A percentile compares a stretch with the other conserved stretches of the same genome.
phyloP scores from a whole-genome alignment of 2,113 vertebrate genomes.

The Rhea pennata region DNA sequence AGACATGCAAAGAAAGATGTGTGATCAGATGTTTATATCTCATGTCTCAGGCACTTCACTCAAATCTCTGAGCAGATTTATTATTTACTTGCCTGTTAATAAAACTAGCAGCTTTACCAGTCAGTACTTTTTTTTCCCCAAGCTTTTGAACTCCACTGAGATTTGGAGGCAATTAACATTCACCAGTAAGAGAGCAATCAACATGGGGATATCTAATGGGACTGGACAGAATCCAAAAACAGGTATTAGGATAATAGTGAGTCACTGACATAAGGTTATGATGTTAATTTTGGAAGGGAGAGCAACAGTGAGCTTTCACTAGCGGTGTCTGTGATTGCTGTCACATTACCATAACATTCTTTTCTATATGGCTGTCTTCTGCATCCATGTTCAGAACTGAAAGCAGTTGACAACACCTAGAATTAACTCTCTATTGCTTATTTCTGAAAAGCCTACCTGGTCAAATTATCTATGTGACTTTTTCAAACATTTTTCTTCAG shows the following conservation, averaged over 20 bases:
- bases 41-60: constrained; percentile 48
- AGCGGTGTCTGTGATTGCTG: constrained; percentile 52
- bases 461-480: constrained; percentile 32
- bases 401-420: constrained; percentile 60
- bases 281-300: constrained; percentile 77
- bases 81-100: constrained; percentile 75
- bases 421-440: constrained; percentile 71
- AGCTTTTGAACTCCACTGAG: constrained; percentile 79
- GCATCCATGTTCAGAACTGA: constrained; percentile 40
- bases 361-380: constrained; percentile 57
- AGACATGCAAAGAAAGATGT: constrained; percentile 46
- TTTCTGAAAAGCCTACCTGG: constrained; percentile 65
- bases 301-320: constrained; percentile 64
- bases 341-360: constrained; percentile 67
- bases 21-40: constrained; percentile 30
- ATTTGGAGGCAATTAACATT: constrained; percentile 85
- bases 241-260: constrained; percentile 81
- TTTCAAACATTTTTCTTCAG: constrained; percentile 51
- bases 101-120: constrained; percentile 74
- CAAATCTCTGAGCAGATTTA: constrained; percentile 69
- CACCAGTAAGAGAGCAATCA: constrained; percentile 84
- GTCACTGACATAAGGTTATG: constrained; percentile 79
- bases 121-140: constrained; percentile 48
- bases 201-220: constrained; percentile 79
- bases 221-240: constrained; percentile 85